Conservation (phyloP, 2,888 invertebrate genomes). For the Microctonus hyperodae region DNA sequence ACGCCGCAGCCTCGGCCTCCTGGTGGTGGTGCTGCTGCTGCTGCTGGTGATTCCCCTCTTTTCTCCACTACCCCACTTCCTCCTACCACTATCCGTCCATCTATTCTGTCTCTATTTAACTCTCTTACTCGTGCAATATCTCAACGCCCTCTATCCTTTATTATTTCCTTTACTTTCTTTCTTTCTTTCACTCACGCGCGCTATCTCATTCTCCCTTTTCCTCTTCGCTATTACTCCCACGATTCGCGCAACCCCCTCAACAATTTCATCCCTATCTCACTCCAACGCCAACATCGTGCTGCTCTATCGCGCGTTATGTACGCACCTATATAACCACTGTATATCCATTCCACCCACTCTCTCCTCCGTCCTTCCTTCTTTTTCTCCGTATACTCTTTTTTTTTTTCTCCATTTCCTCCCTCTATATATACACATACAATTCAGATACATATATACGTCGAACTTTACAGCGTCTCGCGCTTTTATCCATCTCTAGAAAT, state of each 20-base stretch:
- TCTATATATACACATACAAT: not conserved
- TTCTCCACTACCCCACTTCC: conserved; percentile 22
- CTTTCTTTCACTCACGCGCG: not conserved
- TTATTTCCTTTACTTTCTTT: conserved; percentile 19
- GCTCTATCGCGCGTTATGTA: conserved; percentile 15
- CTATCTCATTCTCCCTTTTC: conserved; percentile 13
- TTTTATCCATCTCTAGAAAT: conserved; percentile 20
- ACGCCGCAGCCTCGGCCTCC: conserved; percentile 62
- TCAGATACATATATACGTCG: not conserved
- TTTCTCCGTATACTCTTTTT: not conserved
- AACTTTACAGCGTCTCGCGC: conserved; percentile 22
- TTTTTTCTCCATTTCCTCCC: conserved; percentile 20
- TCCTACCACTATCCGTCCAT: conserved; percentile 6
- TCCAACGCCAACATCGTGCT: conserved; percentile 8
- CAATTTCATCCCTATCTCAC: conserved; percentile 16
- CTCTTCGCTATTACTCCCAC: conserved; percentile 3
- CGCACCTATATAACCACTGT: conserved; percentile 11
- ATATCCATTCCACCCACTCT: conserved; percentile 5
- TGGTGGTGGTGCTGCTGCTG: conserved; percentile 47
- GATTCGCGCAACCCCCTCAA: conserved; percentile 21
- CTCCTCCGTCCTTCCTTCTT: conserved; percentile 1
- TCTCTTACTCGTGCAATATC: conserved; percentile 5
- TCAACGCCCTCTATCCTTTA: conserved; percentile 13
- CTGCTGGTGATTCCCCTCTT: conserved; percentile 12
- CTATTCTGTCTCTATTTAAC: conserved; percentile 4